Conservation (phyloP, 2,888 invertebrate genomes). For the Ischnus inquisitorius region DNA sequence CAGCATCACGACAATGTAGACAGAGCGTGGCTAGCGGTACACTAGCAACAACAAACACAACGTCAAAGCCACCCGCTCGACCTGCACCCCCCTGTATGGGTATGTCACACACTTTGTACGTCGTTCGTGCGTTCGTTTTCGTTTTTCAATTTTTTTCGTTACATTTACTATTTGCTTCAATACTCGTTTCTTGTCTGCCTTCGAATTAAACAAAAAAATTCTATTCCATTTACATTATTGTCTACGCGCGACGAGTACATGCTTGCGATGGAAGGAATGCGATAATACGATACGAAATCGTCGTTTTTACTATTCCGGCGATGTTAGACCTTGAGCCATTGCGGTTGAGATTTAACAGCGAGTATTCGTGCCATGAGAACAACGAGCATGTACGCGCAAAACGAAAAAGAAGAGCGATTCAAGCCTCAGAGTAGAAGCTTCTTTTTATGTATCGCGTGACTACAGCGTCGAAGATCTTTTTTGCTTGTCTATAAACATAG, state of each 20-base stretch:
- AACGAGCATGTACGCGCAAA: neutral
- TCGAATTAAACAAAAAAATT: conserved; percentile 1
- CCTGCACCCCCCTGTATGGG: conserved; percentile 84
- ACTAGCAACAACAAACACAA: conserved; percentile 82
- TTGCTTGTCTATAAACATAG: neutral
- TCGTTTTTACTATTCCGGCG: neutral
- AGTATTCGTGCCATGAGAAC: neutral
- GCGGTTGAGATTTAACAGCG: neutral
- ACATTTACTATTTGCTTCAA: conserved; percentile 65
- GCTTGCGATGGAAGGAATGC: conserved; percentile 2
- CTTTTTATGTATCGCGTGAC: neutral
- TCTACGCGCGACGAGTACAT: neutral
- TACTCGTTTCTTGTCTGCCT: conserved; percentile 24
- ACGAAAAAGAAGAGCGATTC: neutral
- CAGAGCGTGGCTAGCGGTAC: conserved; percentile 82
- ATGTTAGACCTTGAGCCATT: neutral
- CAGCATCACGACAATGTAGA: conserved; percentile 84
- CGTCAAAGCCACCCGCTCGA: conserved; percentile 84
- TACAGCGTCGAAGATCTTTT: neutral
- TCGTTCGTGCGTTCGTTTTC: conserved; percentile 33
- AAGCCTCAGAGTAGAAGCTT: neutral
- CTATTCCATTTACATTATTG: neutral
- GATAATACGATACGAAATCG: neutral
- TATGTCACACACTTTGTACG: conserved; percentile 79
- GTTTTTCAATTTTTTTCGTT: no score